phyloP scores from a whole-genome alignment of 1,140 invertebrate genomes.

The Atta colombica region DNA sequence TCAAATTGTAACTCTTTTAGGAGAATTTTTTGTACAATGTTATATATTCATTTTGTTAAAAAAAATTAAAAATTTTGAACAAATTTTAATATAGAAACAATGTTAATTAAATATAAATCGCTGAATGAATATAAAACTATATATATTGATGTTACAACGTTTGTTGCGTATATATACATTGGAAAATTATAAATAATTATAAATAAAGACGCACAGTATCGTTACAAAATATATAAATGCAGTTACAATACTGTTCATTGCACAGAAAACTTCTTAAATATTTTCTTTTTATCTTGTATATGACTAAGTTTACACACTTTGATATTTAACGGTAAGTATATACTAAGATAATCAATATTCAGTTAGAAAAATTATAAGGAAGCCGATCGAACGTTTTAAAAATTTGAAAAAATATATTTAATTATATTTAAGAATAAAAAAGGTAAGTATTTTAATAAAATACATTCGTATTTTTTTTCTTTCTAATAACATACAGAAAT shows the following conservation, averaged over 20 bases:
- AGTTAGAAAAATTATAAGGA: background rate
- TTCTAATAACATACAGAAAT: background rate
- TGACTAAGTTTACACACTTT: background rate
- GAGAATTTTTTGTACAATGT: constrained; percentile 5
- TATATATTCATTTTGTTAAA: background rate
- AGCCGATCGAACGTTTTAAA: background rate
- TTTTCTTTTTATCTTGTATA: background rate
- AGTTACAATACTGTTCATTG: constrained; percentile 16
- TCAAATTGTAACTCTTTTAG: constrained; percentile 17
- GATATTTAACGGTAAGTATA: constrained; percentile 16
- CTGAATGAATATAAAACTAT: constrained; percentile 7
- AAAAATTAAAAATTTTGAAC: background rate
- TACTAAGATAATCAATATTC: background rate
- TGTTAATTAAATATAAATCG: background rate
- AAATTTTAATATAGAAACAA: background rate
- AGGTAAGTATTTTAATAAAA: background rate
- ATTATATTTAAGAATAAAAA: background rate
- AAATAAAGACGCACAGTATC: background rate
- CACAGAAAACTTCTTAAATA: background rate
- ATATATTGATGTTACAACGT: background rate
- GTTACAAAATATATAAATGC: background rate
- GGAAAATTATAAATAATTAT: constrained; percentile 22
- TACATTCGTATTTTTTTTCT: background rate
- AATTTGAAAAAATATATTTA: background rate
- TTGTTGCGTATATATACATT: constrained; percentile 24